A percentile compares a stretch with the other conserved stretches of the same genome.
Evolutionary conservation across 2,797 vertebrate species (phyloP).

Genomic region (Rhadinocentrus ornatus): DNA sequence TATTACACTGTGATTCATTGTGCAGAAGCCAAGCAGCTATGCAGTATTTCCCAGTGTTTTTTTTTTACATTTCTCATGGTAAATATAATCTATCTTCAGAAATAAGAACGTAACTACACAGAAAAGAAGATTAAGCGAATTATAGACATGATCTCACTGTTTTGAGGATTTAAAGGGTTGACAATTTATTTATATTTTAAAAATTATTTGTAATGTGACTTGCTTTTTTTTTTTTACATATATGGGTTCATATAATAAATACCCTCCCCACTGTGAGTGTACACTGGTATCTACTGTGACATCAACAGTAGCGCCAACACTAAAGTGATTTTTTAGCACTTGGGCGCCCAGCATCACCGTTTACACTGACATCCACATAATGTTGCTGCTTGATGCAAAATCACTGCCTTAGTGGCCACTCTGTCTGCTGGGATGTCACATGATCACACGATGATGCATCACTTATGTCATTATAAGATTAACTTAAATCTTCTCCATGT

Average conservation of each 20-base stretch:
- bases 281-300: conserved; percentile 28
- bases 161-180: conserved; percentile 25
- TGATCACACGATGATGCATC: conserved; percentile 16
- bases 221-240: conserved; percentile 31
- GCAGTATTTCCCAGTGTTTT: conserved; percentile 56
- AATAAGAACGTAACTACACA: conserved; percentile 22
- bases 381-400: conserved; percentile 27
- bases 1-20: conserved; percentile 71
- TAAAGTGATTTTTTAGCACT: conserved; percentile 3
- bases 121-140: conserved; percentile 28
- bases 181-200: conserved; percentile 27
- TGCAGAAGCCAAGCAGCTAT: conserved; percentile 58
- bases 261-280: conserved; percentile 53
- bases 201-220: conserved; percentile 20
- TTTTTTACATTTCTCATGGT: conserved; percentile 45
- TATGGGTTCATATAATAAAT: conserved; percentile 21
- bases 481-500: conserved; percentile 56
- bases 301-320: conserved; percentile 20
- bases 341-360: conserved; percentile 5
- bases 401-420: conserved; percentile 17
- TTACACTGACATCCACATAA: conserved; percentile 16
- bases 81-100: conserved; percentile 29
- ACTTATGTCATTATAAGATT: conserved; percentile 16
- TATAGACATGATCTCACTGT: conserved; percentile 28
- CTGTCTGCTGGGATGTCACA: conserved; percentile 25